Evolutionary conservation across 2,888 invertebrate species (phyloP).

Genomic region (Nesidiocoris tenuis): DNA sequence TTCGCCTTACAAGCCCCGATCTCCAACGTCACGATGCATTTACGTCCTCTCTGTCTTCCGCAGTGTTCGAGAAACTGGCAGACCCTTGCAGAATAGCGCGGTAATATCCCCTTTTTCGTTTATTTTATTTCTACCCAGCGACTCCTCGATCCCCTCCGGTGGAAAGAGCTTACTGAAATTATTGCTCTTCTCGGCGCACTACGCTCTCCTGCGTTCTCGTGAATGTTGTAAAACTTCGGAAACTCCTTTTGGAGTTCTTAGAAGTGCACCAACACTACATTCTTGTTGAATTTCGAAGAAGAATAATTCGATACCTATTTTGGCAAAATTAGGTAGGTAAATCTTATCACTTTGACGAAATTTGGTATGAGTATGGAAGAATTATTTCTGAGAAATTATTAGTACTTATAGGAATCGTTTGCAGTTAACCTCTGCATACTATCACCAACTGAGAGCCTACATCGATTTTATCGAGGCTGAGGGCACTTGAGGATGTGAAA

Average conservation of each 20-base stretch:
- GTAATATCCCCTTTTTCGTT: background rate
- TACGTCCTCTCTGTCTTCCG: background rate
- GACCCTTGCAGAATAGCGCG: background rate
- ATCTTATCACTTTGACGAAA: too few relatives aligned
- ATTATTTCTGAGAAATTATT: too few relatives aligned
- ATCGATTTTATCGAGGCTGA: background rate
- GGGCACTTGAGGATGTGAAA: slow-evolving; percentile 1
- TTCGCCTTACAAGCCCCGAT: background rate
- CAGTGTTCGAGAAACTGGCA: background rate
- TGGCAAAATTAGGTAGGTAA: too few relatives aligned
- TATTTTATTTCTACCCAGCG: background rate
- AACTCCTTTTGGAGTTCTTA: too few relatives aligned
- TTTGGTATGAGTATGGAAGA: too few relatives aligned
- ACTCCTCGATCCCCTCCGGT: background rate
- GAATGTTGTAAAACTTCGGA: too few relatives aligned
- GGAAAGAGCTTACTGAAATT: background rate
- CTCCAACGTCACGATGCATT: background rate
- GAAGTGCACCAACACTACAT: too few relatives aligned
- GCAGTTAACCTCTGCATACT: too few relatives aligned
- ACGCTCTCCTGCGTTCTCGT: background rate
- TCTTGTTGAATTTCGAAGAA: too few relatives aligned
- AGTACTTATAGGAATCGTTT: too few relatives aligned
- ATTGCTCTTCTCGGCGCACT: background rate
- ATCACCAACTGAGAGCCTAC: too few relatives aligned
- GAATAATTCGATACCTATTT: too few relatives aligned